Evolutionary conservation across 1,140 invertebrate species (phyloP), one percentile per base, ranked within the genome.

Genomic region (Brachionus manjavacas): DNA sequence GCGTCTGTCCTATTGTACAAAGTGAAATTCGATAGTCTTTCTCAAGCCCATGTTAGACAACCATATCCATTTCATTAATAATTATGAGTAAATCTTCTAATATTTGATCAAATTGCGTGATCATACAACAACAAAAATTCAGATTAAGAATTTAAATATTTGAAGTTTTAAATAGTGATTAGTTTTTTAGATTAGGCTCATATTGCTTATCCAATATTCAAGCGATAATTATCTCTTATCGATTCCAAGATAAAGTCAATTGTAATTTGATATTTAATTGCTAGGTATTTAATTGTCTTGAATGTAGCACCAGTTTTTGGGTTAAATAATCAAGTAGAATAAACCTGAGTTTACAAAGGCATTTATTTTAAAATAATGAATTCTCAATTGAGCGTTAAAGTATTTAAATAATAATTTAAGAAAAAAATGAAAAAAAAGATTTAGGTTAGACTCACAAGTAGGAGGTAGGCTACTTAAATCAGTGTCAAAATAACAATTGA

Each of bases 151-250:
- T 60, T 60, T 55, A 55, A 55, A 55, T 55, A 55, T 55, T 55
- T 23, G 31, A 60, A 60, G 52, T 23, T 60, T 60, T 60, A 60
- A 60, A 60, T 60, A 20, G 52, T 23, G 52, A 60, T 60, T 60
- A 60, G 52, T 60, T 60, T 60, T 46, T 60, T 60, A 60, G 52
- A 60, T 60, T 60, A 60, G 52, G 52, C 16, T 60, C 52, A 60
- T 20, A 20, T 60, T 60, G 52, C 52, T 7, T 60, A 60, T 16
- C 52, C 52, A 60, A 60, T 60, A 60, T 60, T 23, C 52, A 60
- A 60, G 52, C 52, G 52, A 60, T 60, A 60, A 60, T 60, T 60
- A 60, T 60, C 52, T 60, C 52, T 60, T 60, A 60, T 60, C 52
- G 52, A 60, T 60, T 60, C 52, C 52, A 60, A 60, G 52, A 60